Base-by-base conservation (phyloP, 2,113 vertebrate genomes). In the Anoplopoma fimbria region DNA sequence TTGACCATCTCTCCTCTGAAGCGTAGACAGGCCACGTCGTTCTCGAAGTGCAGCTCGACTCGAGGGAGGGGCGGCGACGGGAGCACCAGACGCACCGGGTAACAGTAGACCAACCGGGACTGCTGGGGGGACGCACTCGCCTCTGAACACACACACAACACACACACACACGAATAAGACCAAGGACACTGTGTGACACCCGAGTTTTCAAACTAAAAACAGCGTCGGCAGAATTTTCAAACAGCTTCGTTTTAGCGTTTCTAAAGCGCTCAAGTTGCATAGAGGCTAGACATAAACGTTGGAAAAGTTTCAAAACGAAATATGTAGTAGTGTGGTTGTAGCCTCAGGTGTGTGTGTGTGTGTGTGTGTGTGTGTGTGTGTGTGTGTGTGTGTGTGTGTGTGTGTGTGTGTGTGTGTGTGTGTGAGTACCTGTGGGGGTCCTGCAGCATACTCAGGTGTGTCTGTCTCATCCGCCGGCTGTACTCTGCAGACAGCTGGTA, bases 1-100 rank as follows among this genome's bases (percentile, higher is more conserved):
- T 98, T 98, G 77, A 99, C 97, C 97, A 99, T 97, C 92, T 99
- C 98, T 14, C 98, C 98, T 91, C 96, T 97, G 88, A 97, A 99
- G 23, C 98, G 97, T 75, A 99, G 93, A 49, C 98, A 99, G 0
- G 97, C 97, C 62, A 97, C 87, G 0, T 96, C 97, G 57, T 98
- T 99, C 86, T 99, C 98, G 79, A 99, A 95, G 83, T 99, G 98
- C 87, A 99, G 96, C 88, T 99, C 98, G 36, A 98, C 97, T 0
- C 94, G 96, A 4, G 97, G 97, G 60, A 97, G 96, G 0, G 95
- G 93, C 0, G 97, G 96, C 0, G 97, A 95, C 0, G 96, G 93
- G 80, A 95, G 87, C 0, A 95, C 93, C 89, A 99, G 93, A 12
- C 98, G 95, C 15, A 97, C 93, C 0, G 98, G 98, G 85, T 97